A percentile compares a stretch with the other conserved stretches of the same genome.
Evolutionary conservation across 2,113 vertebrate species (phyloP).

Genomic region (Marcusenius ussheri): DNA sequence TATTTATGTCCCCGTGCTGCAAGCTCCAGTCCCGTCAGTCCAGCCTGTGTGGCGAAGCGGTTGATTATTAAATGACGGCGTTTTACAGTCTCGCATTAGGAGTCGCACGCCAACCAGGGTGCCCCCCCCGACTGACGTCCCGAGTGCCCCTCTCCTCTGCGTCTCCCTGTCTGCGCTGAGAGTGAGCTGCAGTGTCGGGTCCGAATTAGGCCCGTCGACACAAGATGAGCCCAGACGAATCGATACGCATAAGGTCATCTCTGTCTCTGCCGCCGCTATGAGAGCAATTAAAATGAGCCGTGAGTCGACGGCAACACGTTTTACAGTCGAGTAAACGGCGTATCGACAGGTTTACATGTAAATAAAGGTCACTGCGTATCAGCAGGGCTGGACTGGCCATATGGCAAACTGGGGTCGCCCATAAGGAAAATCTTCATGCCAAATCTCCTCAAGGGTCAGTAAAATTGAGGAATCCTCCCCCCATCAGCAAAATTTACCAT

Average conservation of each 20-base stretch:
- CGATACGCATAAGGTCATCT: slow-evolving; percentile 37
- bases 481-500: neutral
- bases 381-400: neutral
- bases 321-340: neutral
- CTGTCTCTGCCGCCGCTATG: slow-evolving; percentile 17
- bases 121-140: slow-evolving; percentile 31
- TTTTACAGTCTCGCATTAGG: slow-evolving; percentile 10
- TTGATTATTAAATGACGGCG: slow-evolving; percentile 20
- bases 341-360: slow-evolving; percentile 20
- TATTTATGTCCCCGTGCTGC: neutral
- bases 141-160: slow-evolving; percentile 26
- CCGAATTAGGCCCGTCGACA: slow-evolving; percentile 21
- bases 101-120: slow-evolving; percentile 16
- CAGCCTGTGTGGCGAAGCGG: neutral
- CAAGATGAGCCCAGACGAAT: slow-evolving; percentile 29
- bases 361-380: slow-evolving; percentile 30
- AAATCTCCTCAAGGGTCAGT: neutral
- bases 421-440: neutral
- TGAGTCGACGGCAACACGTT: slow-evolving; percentile 12
- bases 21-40: neutral
- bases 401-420: neutral
- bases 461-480: neutral
- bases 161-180: neutral
- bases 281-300: slow-evolving; percentile 33
- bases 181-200: slow-evolving; percentile 17